A percentile compares a stretch with the other conserved stretches of the same genome.
phyloP scores from a whole-genome alignment of 2,797 vertebrate species.

The Brachyrhaphis roseni region DNA sequence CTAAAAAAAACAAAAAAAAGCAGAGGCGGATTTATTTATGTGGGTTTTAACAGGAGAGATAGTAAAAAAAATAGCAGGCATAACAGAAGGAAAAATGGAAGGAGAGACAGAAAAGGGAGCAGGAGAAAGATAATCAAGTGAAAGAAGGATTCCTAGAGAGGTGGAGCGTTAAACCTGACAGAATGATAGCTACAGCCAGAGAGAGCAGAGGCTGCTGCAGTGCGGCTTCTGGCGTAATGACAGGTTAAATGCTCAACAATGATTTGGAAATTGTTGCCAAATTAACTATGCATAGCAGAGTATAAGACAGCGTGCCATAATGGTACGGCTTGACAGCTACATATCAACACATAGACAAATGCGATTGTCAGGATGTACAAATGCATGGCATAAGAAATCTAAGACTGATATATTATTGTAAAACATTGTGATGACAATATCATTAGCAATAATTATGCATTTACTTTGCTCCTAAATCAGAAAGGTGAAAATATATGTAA shows the following conservation, averaged over 20 bases:
- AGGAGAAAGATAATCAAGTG: conserved; percentile 57
- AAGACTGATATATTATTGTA: background rate
- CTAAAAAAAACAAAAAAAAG: conserved; percentile 4
- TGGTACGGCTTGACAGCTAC: conserved; percentile 3
- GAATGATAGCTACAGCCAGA: conserved; percentile 37
- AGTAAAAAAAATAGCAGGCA: conserved; percentile 3
- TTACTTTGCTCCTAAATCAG: background rate
- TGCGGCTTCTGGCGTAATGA: conserved; percentile 69
- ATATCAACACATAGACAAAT: conserved; percentile 15
- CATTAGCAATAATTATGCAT: background rate
- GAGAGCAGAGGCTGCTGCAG: conserved; percentile 68
- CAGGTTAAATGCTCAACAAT: conserved; percentile 57
- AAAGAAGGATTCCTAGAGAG: conserved; percentile 25
- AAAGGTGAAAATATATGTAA: no score
- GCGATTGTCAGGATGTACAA: background rate
- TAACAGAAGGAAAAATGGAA: conserved; percentile 7
- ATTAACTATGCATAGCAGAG: conserved; percentile 25
- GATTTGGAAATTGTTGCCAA: conserved; percentile 39
- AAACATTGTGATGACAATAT: background rate
- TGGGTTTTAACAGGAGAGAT: background rate
- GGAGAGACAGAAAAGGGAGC: conserved; percentile 68
- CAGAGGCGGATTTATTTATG: background rate
- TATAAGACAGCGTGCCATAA: conserved; percentile 26
- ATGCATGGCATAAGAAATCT: background rate
- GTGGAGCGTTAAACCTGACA: conserved; percentile 43